Base-by-base conservation (phyloP, 2,888 invertebrate genomes). In the Zaprionus obscuricornis region DNA sequence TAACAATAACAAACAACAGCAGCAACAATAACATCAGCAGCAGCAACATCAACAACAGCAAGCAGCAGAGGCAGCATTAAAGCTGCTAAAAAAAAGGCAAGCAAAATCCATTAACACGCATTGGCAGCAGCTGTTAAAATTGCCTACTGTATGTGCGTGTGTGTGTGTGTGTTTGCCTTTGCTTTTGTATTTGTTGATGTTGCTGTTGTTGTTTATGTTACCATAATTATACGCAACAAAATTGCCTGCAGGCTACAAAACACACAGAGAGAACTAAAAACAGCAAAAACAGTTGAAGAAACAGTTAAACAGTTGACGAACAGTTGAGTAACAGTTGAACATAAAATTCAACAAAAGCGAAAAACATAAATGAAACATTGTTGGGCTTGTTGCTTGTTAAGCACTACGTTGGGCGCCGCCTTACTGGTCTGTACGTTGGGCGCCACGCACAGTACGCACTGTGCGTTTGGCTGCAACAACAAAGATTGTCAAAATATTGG, bases 101-200 rank as follows among this genome's bases (percentile, higher is more conserved):
- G 59, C 43, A 56, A 79, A 84, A 81, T 68, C 81, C 66, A 81
- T 78, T 78, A 83, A 76, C 81, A 64, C 60, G 56, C 54, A 63
- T 45, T 22, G 34, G 22, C 27, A 50, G 34, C 73, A 67, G 73
- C 73, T 63, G 63, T 50, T 57, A 16, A 46, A 50, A 50, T 55
- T 54, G 29, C 56, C 50, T 36, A 36, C 20, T 51, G 14, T 13
- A 2, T 14, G 6, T 24, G 2, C 22, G 18, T 20, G 7, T 18
- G 24, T 39, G 43, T 36, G 45, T 36, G 47, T 47, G 14, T 16
- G 34, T 39, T 7, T 36, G 20, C 16, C 39, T n/a, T 26, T 36
- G 33, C 7, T 16, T 18, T 17, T 36, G 33, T 36, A 27, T n/a
- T 16, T 18, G 22, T 36, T 16, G 14, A 11, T 54, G 67, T 50